These are phyloP conservation scores for Pandemis cinnamomeana DNA, from an alignment of 2,888 invertebrate species.

Conservation along the genomic window DNA sequence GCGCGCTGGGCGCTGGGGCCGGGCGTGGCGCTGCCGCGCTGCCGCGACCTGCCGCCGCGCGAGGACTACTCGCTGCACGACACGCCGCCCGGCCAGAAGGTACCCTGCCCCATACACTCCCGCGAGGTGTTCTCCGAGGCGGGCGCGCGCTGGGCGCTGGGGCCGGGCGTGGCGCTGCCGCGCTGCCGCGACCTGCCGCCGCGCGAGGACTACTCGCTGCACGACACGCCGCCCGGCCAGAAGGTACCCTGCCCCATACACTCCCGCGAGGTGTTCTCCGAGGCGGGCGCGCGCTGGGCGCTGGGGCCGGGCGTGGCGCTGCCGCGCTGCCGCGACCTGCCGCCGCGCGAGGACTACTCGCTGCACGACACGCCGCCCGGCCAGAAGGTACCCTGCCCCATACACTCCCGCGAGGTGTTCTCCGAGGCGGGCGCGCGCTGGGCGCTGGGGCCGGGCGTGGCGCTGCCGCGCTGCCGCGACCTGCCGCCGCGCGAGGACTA, in stretches of 20 bases:
- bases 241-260: conserved; percentile 59
- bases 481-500: conserved; percentile 62
- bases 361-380: conserved; percentile 80
- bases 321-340: conserved; percentile 55
- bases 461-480: conserved; percentile 57
- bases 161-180: conserved; percentile 61
- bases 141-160: conserved; percentile 58
- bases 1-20: conserved; percentile 58
- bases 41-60: conserved; percentile 49
- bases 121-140: conserved; percentile 56
- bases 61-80: conserved; percentile 77
- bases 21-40: conserved; percentile 61
- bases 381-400: conserved; percentile 66
- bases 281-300: conserved; percentile 56
- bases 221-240: conserved; percentile 81
- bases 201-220: conserved; percentile 71
- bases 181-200: conserved; percentile 52
- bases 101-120: conserved; percentile 43
- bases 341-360: conserved; percentile 68
- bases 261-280: too few species aligned
- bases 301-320: conserved; percentile 61
- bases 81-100: conserved; percentile 82
- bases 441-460: conserved; percentile 61
- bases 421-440: conserved; percentile 53
- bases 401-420: too few species aligned